Evolutionary conservation across 2,888 invertebrate species (phyloP).

Genomic region (Habroteleia sp.): DNA sequence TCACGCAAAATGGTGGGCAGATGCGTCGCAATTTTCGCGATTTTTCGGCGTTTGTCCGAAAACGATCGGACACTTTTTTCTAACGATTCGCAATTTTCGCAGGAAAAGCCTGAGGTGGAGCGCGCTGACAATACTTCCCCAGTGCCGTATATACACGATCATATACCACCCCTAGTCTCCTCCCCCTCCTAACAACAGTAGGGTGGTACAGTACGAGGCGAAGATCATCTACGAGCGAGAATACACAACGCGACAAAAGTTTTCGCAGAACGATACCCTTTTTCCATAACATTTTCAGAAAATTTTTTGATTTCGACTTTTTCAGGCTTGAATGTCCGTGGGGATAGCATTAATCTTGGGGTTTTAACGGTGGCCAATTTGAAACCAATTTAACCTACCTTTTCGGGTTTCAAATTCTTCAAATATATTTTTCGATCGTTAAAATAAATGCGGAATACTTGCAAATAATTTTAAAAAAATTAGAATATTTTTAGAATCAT

Average conservation of each 20-base stretch:
- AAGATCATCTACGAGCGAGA: conserved; percentile 68
- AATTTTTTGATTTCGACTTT: neutral
- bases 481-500: too few species aligned
- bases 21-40: conserved; percentile 70
- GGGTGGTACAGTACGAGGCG: conserved; percentile 80
- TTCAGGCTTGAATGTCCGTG: too few species aligned
- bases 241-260: conserved; percentile 59
- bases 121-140: conserved; percentile 80
- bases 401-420: too few species aligned
- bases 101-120: conserved; percentile 78
- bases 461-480: too few species aligned
- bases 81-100: conserved; percentile 71
- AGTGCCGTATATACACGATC: conserved; percentile 80
- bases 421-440: too few species aligned
- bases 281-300: neutral
- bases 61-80: conserved; percentile 46
- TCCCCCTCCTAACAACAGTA: conserved; percentile 79
- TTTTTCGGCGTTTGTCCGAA: conserved; percentile 70
- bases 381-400: too few species aligned
- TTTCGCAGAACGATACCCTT: conserved; percentile 10
- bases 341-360: too few species aligned
- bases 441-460: too few species aligned
- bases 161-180: conserved; percentile 81
- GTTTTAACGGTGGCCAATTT: too few species aligned
- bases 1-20: conserved; percentile 77